Base-by-base conservation (phyloP, 1,140 invertebrate genomes). In the Lethrus apterus region DNA sequence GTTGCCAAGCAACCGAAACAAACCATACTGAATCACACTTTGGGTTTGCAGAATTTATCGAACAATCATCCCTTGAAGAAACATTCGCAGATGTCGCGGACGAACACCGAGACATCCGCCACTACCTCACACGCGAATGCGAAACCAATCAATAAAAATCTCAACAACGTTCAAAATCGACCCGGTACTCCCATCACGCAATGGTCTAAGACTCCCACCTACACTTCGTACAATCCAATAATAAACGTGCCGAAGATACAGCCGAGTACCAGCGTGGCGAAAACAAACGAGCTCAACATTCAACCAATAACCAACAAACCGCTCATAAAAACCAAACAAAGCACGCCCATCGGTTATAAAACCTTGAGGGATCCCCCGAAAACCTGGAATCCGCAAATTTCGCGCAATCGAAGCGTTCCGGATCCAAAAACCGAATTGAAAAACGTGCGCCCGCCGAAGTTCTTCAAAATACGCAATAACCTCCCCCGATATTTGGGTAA, bases 401-500 rank as follows among this genome's bases (percentile, higher is more conserved):
- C 75, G 0, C 70, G 72, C 29, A 51, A 45, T 7, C 57, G 49
- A 50, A 20, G 29, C 31, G 44, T 32, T 20, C 43, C 46, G 4
- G 56, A 56, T 30, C 21, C 46, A 10, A 57, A 51, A 33, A 38
- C 46, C 38, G 57, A 57, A 30, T 44, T 56, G 29, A 61, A 58
- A 34, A 59, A 55, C 20, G 48, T 60, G 5, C 43, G 74, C 32
- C 71, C 75, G 0, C 68, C 73, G 0, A 76, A 75, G 51, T 77
- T 79, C 29, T 78, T 78, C 44, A 79, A 78, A 48, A 69, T 71
- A 57, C 59, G 76, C 13, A 65, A 63, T 42, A 79, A 79, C 48
- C 69, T 72, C 48, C 76, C 75, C 0, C 58, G 76, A 48, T 79
- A 73, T 51, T 55, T 79, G n/a, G 77, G 59, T 0, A 78, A 77